Evolutionary conservation across 64 coral and sea anemone species (phyloP).

Genomic region (Actinia tenebrosa): DNA sequence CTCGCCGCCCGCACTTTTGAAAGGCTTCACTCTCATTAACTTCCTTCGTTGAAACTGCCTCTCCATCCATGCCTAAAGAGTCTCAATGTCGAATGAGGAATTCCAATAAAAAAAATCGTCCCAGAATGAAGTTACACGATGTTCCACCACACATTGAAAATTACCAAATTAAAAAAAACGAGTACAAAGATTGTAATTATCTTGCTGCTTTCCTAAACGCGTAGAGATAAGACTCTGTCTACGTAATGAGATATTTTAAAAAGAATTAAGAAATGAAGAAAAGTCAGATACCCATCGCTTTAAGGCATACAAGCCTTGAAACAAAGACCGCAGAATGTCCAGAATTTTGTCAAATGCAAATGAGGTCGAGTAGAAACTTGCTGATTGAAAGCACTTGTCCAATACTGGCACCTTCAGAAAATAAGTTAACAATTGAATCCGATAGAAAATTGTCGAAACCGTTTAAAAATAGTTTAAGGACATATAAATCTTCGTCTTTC

Average conservation of each 20-base stretch:
- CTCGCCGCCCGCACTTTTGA: conserved; percentile 1
- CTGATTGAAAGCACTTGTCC: not conserved
- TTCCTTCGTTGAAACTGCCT: not conserved
- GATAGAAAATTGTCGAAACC: not conserved
- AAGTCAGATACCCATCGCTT: not conserved
- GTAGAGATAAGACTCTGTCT: no score
- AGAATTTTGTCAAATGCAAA: not conserved
- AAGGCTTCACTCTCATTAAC: not conserved
- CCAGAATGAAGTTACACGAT: no score
- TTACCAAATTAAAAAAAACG: no score
- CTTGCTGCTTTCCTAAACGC: no score
- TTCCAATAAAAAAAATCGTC: no score
- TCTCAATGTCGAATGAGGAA: no score
- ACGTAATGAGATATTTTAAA: no score
- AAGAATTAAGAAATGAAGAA: no score
- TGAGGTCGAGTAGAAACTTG: not conserved
- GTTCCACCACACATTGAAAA: no score
- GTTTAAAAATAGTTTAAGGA: not conserved
- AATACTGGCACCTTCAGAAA: not conserved
- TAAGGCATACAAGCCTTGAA: not conserved
- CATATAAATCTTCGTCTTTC: not conserved
- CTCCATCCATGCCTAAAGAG: not conserved
- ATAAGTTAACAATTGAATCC: not conserved
- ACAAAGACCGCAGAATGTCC: not conserved
- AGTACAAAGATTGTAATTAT: no score